Conservation (phyloP, 2,113 vertebrate species). For the Addax nasomaculatus region DNA sequence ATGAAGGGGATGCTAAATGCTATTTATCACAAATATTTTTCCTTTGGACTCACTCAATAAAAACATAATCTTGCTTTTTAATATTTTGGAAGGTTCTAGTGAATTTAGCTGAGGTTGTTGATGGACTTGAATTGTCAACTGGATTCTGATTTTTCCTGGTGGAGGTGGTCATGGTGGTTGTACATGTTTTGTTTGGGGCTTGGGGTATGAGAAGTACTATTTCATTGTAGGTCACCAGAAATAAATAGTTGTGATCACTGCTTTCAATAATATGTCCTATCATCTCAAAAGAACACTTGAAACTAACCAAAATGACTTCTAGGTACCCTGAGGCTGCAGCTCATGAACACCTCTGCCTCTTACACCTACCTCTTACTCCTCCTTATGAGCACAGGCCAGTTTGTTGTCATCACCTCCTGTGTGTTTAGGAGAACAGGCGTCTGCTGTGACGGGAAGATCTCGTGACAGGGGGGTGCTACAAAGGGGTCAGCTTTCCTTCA, state of each 20-base stretch:
- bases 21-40: not conserved
- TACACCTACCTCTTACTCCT: slow-evolving; percentile 74
- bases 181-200: not conserved
- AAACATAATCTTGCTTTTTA: not conserved
- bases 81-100: not conserved
- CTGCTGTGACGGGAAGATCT: not conserved
- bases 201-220: not conserved
- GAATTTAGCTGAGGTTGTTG: not conserved
- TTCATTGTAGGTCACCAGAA: not conserved
- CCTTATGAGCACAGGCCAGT: slow-evolving; percentile 73
- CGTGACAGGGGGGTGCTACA: not conserved
- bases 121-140: not conserved
- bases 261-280: not conserved
- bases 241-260: not conserved
- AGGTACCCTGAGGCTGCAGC: slow-evolving; percentile 35
- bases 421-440: slow-evolving; percentile 29
- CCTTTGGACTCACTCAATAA: not conserved
- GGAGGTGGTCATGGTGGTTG: not conserved
- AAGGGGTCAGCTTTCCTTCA: too few relatives aligned
- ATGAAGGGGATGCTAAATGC: not conserved
- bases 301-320: slow-evolving; percentile 13
- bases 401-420: slow-evolving; percentile 35
- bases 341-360: slow-evolving; percentile 62
- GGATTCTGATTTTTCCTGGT: not conserved
- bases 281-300: not conserved